Evolutionary conservation across 2,888 invertebrate species (phyloP), one percentile per base, ranked within the genome.

Genomic region (Falcaria lacertinaria): DNA sequence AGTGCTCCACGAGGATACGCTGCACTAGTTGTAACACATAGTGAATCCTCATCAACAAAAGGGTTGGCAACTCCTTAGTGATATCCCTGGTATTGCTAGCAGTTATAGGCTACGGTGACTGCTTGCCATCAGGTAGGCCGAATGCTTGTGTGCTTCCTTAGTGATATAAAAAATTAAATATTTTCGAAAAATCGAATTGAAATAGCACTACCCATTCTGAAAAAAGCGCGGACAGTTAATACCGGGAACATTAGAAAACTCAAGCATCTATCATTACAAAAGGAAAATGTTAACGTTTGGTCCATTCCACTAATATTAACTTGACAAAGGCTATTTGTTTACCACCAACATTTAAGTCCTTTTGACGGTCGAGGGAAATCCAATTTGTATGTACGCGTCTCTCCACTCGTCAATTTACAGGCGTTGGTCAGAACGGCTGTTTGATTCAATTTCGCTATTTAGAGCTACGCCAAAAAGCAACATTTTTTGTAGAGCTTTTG

Each of bases 361-460:
- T 67, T 66, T 67, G 64, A 61, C 62, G 59, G 59, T 50, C 54
- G 51, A 45, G 51, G 57, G 62, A 74, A 73, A 78, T 74, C 67
- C 70, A 77, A 75, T 77, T 69, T 66, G 28, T 11, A 11, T 28
- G 28, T 28, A 28, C 28, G 28, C 45, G 41, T 46, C 28, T 53
- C 54, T 52, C 54, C 44, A 48, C 46, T 51, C 46, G 45, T 49
- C 52, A 34, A 53, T 57, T 54, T 52, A 48, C 50, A 50, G 47
- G 45, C 41, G 44, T 48, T 50, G 40, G 37, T 46, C 49, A 48
- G 50, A 45, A 50, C 45, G 47, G 47, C 55, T 54, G 55, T 63
- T 64, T 61, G 58, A 64, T 64, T 66, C 58, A 58, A 64, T 62
- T 60, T 55, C 50, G 28, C 41, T 54, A 49, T 57, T 58, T 52